These are phyloP conservation scores for Gortyna flavago DNA, from an alignment of 2,888 invertebrate genomes.

Conservation along the genomic window DNA sequence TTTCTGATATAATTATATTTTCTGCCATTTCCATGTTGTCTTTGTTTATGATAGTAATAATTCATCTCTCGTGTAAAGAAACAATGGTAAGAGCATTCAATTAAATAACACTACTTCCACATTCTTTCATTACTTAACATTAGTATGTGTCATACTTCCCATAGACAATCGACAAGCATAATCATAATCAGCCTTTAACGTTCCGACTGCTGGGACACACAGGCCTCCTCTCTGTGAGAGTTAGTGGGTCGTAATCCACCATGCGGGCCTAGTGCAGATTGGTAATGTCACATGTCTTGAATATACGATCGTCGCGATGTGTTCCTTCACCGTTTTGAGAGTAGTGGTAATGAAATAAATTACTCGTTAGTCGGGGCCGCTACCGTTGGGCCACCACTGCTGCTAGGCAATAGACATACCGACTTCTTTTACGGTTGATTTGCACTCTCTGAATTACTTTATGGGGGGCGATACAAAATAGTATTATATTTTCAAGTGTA, in stretches of 20 bases:
- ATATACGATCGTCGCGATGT: not conserved
- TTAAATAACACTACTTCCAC: slow-evolving; percentile 10
- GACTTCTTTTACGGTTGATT: slow-evolving; percentile 24
- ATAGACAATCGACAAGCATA: slow-evolving; percentile 13
- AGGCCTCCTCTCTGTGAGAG: not conserved
- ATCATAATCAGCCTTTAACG: not conserved
- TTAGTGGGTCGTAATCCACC: not conserved
- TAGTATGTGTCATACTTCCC: slow-evolving; percentile 24
- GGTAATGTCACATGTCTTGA: not conserved
- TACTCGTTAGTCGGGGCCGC: not conserved
- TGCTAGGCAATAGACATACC: slow-evolving; percentile 9
- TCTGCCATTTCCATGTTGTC: not conserved
- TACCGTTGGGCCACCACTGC: not conserved
- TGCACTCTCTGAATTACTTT: slow-evolving; percentile 44
- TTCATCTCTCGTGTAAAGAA: not conserved
- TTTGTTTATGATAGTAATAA: slow-evolving; percentile 9
- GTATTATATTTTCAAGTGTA: slow-evolving; percentile 23
- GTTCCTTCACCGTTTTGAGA: not conserved
- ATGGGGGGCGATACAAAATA: slow-evolving; percentile 17
- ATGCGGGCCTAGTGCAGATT: not conserved
- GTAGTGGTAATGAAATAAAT: not conserved
- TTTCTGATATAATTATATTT: not conserved
- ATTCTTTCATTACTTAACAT: slow-evolving; percentile 24
- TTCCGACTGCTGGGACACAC: not conserved
- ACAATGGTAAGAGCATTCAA: slow-evolving; percentile 1